Evolutionary conservation across 2,888 invertebrate species (phyloP).

Genomic region (Spisula solida): DNA sequence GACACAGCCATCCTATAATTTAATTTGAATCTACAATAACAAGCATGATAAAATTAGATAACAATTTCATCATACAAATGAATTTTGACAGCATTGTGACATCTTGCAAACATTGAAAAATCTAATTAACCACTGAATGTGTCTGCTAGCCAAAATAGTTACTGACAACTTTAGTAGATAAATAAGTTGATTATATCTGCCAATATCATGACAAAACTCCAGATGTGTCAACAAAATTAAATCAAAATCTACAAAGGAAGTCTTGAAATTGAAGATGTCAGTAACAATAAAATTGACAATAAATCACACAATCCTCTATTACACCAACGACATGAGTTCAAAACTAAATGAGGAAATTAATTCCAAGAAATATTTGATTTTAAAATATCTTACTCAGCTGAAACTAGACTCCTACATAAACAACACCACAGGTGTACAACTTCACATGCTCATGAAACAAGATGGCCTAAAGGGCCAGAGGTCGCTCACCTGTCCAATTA

Average conservation of each 20-base stretch:
- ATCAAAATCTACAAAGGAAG: neutral
- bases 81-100: neutral
- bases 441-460: too few relatives aligned
- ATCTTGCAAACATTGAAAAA: neutral
- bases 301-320: neutral
- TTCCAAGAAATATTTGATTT: too few relatives aligned
- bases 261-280: neutral
- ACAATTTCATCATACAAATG: neutral
- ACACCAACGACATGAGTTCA: neutral
- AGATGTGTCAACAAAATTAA: neutral
- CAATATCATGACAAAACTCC: neutral
- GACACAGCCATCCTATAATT: neutral
- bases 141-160: neutral
- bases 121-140: neutral
- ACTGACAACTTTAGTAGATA: neutral
- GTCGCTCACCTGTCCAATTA: too few relatives aligned
- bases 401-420: too few relatives aligned
- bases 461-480: too few relatives aligned
- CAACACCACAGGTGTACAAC: too few relatives aligned
- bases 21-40: too few relatives aligned
- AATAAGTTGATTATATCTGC: neutral
- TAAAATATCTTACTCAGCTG: too few relatives aligned
- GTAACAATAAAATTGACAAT: neutral
- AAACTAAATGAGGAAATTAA: too few relatives aligned
- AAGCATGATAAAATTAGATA: neutral